Conservation (phyloP, 2,888 invertebrate species). For the Ennomos quercinarius region DNA sequence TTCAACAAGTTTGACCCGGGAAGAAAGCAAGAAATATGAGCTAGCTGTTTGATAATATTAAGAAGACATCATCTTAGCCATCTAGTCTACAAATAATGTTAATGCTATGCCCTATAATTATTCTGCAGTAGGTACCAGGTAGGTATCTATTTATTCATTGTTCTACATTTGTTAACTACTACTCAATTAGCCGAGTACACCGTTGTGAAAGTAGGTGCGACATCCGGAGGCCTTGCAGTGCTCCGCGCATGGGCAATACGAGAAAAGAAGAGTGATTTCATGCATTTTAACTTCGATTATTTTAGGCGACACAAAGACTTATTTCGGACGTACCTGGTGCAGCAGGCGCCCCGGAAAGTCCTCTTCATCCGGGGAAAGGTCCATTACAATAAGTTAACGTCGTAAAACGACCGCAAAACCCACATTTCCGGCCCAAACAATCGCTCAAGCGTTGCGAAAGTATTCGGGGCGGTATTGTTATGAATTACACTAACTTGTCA, state of each 20-base stretch:
- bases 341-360: slow-evolving; percentile 91
- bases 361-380: slow-evolving; percentile 92
- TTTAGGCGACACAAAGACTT: slow-evolving; percentile 3
- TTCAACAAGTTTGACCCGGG: too few species aligned
- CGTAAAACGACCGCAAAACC: slow-evolving; percentile 52
- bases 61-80: too few species aligned
- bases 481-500: slow-evolving; percentile 17
- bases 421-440: slow-evolving; percentile 64
- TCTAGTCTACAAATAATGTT: too few species aligned
- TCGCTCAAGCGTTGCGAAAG: slow-evolving; percentile 69
- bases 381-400: slow-evolving; percentile 70
- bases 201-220: slow-evolving; percentile 10
- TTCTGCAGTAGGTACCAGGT: too few species aligned
- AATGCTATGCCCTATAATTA: too few species aligned
- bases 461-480: slow-evolving; percentile 6
- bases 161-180: neutral
- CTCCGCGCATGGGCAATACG: slow-evolving; percentile 34
- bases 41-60: too few species aligned
- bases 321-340: slow-evolving; percentile 86
- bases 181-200: neutral
- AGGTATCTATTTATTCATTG: neutral
- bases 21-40: too few species aligned
- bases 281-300: slow-evolving; percentile 6
- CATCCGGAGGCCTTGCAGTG: slow-evolving; percentile 36
- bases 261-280: neutral